A percentile compares a stretch with the other conserved stretches of the same genome.
Conservation (phyloP, 2,797 vertebrate species). For the Catamblyrhynchus diadema region DNA sequence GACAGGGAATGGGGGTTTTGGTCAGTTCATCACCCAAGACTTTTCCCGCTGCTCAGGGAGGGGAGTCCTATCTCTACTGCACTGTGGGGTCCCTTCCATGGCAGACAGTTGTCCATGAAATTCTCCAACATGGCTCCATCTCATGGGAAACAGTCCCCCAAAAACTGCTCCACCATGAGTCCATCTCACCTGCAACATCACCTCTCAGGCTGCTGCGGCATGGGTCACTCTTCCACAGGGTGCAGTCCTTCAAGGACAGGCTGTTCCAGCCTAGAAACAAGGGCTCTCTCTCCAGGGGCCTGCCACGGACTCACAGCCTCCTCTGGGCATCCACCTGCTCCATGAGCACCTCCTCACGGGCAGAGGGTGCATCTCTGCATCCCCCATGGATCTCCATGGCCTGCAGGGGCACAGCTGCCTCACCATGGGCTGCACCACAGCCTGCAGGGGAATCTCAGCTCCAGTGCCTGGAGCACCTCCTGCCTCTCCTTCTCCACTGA, state of each 20-base stretch:
- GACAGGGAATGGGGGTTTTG: not conserved
- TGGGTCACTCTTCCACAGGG: rapidly evolving
- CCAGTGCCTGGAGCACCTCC: rapidly evolving
- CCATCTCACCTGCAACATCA: not conserved
- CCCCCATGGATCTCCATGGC: rapidly evolving
- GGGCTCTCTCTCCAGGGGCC: rapidly evolving
- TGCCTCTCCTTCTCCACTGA: rapidly evolving
- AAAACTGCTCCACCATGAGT: not conserved
- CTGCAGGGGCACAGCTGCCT: not conserved
- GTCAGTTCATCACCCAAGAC: no score
- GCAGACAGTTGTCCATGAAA: not conserved
- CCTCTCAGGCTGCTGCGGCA: rapidly evolving
- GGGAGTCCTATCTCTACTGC: not conserved
- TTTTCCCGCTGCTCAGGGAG: rapidly evolving
- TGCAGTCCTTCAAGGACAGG: not conserved
- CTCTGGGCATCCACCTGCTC: no score
- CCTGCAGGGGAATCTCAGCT: rapidly evolving
- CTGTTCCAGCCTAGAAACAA: not conserved
- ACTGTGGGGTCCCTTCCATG: rapidly evolving
- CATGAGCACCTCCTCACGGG: rapidly evolving
- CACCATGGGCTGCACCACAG: rapidly evolving
- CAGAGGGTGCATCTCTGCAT: not conserved
- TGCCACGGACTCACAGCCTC: rapidly evolving
- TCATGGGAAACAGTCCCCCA: rapidly evolving
- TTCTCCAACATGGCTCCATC: rapidly evolving